A percentile compares a stretch with the other conserved stretches of the same genome.
Conservation (phyloP, 2,797 vertebrate genomes). For the Varecia variegata region DNA sequence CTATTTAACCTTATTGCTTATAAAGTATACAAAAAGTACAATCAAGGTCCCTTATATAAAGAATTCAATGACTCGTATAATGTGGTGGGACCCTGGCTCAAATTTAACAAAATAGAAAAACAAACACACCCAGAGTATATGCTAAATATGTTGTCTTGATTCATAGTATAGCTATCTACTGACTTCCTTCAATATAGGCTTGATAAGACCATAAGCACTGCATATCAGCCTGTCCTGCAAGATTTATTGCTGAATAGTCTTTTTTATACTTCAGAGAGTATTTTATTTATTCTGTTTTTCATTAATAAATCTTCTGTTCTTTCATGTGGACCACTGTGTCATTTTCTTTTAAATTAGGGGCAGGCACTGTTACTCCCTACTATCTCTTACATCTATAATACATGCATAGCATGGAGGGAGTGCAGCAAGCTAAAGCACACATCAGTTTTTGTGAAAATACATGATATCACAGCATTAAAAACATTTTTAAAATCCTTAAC, state of each 20-base stretch:
- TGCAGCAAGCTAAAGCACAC: not conserved
- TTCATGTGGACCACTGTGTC: not conserved
- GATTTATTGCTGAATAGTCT: conserved; percentile 46
- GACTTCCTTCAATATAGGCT: not conserved
- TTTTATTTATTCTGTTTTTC: conserved; percentile 54
- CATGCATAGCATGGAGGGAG: not conserved
- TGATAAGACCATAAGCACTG: not conserved
- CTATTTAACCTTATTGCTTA: not conserved
- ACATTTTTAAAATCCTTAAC: conserved; percentile 49
- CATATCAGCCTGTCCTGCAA: not conserved
- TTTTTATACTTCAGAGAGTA: conserved; percentile 16
- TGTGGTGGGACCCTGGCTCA: not conserved
- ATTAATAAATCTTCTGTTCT: conserved; percentile 43
- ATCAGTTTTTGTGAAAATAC: conserved; percentile 12
- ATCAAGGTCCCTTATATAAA: not conserved
- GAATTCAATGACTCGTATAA: not conserved
- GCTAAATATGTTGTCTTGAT: conserved; percentile 22
- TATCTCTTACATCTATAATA: not conserved
- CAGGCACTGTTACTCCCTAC: not conserved
- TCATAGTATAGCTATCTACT: not conserved
- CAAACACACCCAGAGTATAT: not conserved
- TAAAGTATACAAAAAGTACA: not conserved
- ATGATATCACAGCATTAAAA: conserved; percentile 40
- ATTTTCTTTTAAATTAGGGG: not conserved
- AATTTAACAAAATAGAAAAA: not conserved